Conservation (phyloP, 2,797 vertebrate species). For the Liparis tanakae region DNA sequence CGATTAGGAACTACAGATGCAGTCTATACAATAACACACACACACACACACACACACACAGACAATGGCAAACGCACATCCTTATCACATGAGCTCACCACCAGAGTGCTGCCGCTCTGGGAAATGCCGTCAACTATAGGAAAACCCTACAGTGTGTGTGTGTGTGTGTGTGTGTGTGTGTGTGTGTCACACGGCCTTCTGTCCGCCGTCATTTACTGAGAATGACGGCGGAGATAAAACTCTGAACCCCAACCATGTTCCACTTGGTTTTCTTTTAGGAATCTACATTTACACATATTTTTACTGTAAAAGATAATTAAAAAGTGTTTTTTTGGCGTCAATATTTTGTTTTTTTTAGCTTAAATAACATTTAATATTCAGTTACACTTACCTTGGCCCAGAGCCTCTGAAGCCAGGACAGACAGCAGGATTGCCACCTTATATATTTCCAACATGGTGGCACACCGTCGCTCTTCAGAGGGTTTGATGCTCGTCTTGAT, state of each 20-base stretch:
- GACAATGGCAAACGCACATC: conserved; percentile 2
- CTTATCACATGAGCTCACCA: conserved; percentile 64
- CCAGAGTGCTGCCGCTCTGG: conserved; percentile 36
- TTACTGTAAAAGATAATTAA: neutral
- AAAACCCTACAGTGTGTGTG: conserved; percentile 30
- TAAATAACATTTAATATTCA: neutral
- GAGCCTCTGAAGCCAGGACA: conserved; percentile 67
- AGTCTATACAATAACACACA: conserved; percentile 40
- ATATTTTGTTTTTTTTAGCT: neutral
- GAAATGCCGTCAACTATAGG: conserved; percentile 36
- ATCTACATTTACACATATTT: neutral
- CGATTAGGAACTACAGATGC: conserved; percentile 41
- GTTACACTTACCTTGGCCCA: conserved; percentile 81
- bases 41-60: conserved; percentile 14
- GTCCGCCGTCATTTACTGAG: neutral
- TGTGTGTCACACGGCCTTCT: no score
- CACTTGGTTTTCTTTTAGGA: neutral
- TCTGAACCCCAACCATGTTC: neutral
- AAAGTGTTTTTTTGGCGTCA: neutral
- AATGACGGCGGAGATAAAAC: conserved; percentile 5
- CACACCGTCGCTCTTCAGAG: conserved; percentile 32
- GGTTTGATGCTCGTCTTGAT: conserved; percentile 12
- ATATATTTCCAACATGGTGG: conserved; percentile 82
- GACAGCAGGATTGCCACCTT: conserved; percentile 74
- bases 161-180: no score